Base-by-base conservation (phyloP, 2,797 vertebrate species). In the Phrynocephalus forsythii region DNA sequence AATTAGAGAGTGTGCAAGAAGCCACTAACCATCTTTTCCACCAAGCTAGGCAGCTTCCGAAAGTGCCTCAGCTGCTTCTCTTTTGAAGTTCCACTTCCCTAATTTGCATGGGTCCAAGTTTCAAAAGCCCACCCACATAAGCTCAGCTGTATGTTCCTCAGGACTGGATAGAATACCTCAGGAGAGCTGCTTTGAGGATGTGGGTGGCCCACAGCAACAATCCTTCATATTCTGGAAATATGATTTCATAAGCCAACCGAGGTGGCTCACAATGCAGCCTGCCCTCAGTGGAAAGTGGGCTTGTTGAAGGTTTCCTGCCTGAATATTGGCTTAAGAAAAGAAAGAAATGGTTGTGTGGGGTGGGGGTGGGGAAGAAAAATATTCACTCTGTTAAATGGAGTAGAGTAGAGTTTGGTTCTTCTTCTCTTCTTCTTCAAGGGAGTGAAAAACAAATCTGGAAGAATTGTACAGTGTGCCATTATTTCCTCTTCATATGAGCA, bases 21-120 rank as follows among this genome's bases (percentile, higher is more conserved):
- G 89, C 87, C 93, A 91, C 91, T 94, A 93, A 95, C 93, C 92
- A 88, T 94, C 91, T 92, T 95, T 95, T 94, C 94, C 90, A 93
- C 88, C 86, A 92, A 88, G 84, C 71, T 0, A 91, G 90, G 91
- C 94, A 92, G 92, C 94, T 94, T 92, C 90, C 84, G 92, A 87
- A 93, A 93, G 90, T 78, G 85, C 75, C 91, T 94, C 87, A 85
- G 68, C 84, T 79, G 66, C 26, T 85, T 91, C 28, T 33, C 92
- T 94, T 88, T 95, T 96, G 95, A 96, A 93, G 93, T 94, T 91
- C 38, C 0, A 0, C 86, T 90, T 86, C 85, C 28, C 30, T 87
- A 26, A 91, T 90, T 77, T 79, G 90, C 3, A 91, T 93, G 33
- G 93, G 90, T 93, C 91, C 94, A 94, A 79, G 91, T 83, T 87